phyloP scores from a whole-genome alignment of 2,888 invertebrate species.

The Sminthurides aquaticus region DNA sequence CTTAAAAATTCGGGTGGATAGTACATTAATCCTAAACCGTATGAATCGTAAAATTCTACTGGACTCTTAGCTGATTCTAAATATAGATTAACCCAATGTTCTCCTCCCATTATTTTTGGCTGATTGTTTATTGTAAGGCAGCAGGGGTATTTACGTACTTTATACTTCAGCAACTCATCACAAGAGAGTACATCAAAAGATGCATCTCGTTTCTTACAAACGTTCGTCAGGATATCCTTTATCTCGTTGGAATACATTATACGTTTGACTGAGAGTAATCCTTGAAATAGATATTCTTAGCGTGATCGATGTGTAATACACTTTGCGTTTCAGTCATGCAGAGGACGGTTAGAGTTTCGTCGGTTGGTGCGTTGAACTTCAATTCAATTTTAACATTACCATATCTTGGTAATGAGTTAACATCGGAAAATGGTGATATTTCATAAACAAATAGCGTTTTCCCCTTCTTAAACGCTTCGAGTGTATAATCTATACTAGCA shows the following conservation, averaged over 20 bases:
- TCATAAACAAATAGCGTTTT: constrained; percentile 18
- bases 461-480: background rate
- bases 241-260: constrained; percentile 21
- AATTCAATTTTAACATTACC: constrained; percentile 13
- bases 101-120: background rate
- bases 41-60: constrained; percentile 19
- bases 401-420: background rate
- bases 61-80: background rate
- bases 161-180: constrained; percentile 15
- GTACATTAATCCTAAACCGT: constrained; percentile 15
- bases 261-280: background rate
- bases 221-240: background rate
- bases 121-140: constrained; percentile 21
- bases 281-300: constrained; percentile 1
- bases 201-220: constrained; percentile 8
- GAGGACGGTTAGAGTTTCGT: constrained; percentile 26
- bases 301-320: constrained; percentile 24
- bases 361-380: constrained; percentile 14
- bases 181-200: constrained; percentile 19
- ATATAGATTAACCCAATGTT: constrained; percentile 23
- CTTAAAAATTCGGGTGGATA: constrained; percentile 18
- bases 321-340: constrained; percentile 26
- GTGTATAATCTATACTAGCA: constrained; percentile 7
- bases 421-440: background rate
- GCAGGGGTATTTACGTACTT: constrained; percentile 15